phyloP scores from a whole-genome alignment of 53 echinoderm and acorn worm genomes.

The Arbacia lixula region DNA sequence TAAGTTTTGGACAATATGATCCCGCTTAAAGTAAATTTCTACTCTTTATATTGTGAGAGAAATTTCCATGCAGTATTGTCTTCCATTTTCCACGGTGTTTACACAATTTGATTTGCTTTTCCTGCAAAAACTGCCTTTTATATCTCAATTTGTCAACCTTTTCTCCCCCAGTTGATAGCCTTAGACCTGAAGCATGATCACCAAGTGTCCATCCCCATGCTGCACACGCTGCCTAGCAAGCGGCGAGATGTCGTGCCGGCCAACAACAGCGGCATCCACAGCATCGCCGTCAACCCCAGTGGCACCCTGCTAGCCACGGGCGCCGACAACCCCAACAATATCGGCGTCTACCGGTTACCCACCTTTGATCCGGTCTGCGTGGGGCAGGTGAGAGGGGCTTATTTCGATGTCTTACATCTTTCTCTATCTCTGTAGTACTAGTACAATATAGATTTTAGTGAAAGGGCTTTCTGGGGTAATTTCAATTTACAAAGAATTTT shows the following conservation, averaged over 20 bases:
- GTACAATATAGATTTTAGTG: too few species aligned
- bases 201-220: constrained; percentile 75
- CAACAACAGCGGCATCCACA: constrained; percentile 84
- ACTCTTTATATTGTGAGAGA: too few species aligned
- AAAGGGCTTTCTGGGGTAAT: too few species aligned
- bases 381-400: constrained; percentile 93
- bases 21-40: too few species aligned
- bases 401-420: too few species aligned
- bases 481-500: too few species aligned
- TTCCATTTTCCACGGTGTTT: too few species aligned
- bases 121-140: too few species aligned
- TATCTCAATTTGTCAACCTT: background rate
- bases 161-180: constrained; percentile 72
- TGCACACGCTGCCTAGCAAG: constrained; percentile 43
- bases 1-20: too few species aligned
- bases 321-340: constrained; percentile 88
- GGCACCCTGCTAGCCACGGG: constrained; percentile 85
- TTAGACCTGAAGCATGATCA: constrained; percentile 73
- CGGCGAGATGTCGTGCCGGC: background rate
- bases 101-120: background rate
- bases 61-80: too few species aligned
- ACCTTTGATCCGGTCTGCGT: constrained; percentile 94
- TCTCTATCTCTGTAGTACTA: too few species aligned
- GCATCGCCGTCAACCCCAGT: constrained; percentile 93
- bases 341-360: constrained; percentile 86